Evolutionary conservation across 2,113 vertebrate genomes (phyloP).

Genomic region (Physeter macrocephalus): DNA sequence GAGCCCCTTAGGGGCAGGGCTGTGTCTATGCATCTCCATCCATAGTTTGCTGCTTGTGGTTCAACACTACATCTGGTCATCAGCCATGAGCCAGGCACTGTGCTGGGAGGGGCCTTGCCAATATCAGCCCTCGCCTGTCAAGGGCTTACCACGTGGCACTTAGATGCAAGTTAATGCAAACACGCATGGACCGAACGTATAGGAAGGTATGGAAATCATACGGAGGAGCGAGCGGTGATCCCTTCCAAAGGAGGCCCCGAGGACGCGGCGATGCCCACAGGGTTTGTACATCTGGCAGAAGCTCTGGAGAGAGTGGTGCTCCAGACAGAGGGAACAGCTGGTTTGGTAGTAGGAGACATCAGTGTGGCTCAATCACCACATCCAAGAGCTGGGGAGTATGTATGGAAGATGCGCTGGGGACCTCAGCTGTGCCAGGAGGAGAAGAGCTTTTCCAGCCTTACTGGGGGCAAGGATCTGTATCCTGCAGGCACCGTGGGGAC

Average conservation of each 20-base stretch:
- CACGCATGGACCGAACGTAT: accelerated
- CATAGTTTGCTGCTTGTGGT: accelerated
- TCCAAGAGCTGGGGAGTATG: accelerated
- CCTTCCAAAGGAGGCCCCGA: neutral
- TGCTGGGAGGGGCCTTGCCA: neutral
- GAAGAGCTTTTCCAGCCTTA: neutral
- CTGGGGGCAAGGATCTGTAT: neutral
- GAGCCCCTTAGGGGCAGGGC: neutral
- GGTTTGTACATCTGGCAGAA: neutral
- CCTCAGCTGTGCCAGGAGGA: neutral
- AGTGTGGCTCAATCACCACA: accelerated
- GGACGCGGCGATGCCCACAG: accelerated
- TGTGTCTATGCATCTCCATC: neutral
- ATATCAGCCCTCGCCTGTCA: accelerated
- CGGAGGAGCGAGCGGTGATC: accelerated
- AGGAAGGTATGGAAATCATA: neutral
- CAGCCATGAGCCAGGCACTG: accelerated
- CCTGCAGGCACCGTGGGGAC: neutral
- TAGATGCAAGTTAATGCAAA: neutral
- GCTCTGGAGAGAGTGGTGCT: neutral
- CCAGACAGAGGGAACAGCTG: neutral
- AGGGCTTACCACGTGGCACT: accelerated
- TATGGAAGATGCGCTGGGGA: neutral
- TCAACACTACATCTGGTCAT: accelerated
- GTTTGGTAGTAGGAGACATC: accelerated